These are phyloP conservation scores for Phenganax marumi DNA, from an alignment of 92 coral and sea anemone species.

Conservation along the genomic window DNA sequence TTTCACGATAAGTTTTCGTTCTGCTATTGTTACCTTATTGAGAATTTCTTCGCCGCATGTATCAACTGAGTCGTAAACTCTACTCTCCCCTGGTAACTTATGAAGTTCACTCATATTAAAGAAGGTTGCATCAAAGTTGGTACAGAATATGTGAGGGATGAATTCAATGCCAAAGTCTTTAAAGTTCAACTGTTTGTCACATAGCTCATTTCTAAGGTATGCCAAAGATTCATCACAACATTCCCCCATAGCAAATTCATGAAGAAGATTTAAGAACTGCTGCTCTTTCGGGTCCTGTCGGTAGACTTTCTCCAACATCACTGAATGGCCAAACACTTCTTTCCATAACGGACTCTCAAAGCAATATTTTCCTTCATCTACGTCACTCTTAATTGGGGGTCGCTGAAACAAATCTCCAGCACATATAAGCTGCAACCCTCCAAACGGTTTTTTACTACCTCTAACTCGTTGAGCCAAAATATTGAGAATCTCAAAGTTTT, in stretches of 20 bases:
- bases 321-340: constrained; percentile 49
- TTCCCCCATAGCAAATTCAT: constrained; percentile 11
- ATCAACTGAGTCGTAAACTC: constrained; percentile 36
- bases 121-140: constrained; percentile 63
- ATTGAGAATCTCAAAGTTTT: constrained; percentile 44
- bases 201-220: constrained; percentile 1
- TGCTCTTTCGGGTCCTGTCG: constrained; percentile 36
- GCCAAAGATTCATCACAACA: constrained; percentile 16
- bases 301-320: constrained; percentile 41
- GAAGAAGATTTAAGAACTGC: constrained; percentile 35
- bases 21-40: constrained; percentile 39
- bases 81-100: constrained; percentile 32
- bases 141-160: constrained; percentile 48
- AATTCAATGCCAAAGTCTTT: constrained; percentile 37
- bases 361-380: constrained; percentile 48
- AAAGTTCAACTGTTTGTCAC: constrained; percentile 36
- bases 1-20: constrained; percentile 37
- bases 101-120: constrained; percentile 39
- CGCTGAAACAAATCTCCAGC: constrained; percentile 63
- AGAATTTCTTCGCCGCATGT: constrained; percentile 31
- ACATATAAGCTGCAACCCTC: constrained; percentile 63
- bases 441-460: constrained; percentile 38
- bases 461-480: constrained; percentile 42
- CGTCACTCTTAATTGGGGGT: constrained; percentile 54
- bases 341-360: constrained; percentile 54